Base-by-base conservation (phyloP, 2,113 vertebrate genomes). In the Morone chrysops region DNA sequence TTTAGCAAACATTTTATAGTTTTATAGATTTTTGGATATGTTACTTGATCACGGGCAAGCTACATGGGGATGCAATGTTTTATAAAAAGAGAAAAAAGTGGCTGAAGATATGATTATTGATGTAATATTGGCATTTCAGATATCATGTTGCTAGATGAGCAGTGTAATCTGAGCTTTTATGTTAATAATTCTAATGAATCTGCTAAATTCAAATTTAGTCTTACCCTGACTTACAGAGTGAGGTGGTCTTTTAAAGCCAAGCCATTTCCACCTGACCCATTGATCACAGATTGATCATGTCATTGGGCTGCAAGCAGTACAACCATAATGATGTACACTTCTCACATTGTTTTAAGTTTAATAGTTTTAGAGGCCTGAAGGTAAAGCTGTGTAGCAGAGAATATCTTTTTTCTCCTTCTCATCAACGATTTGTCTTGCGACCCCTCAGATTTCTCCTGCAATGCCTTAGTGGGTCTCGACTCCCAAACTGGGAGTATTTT, bases 51-150 rank as follows among this genome's bases (percentile, higher is more conserved):
- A 11, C 31, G 47, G 31, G 47, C 14, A 11, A 47, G 14, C 41
- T 25, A 4, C 5, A 12, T 38, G 9, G 8, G 4, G 16, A 3
- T 8, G 1, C n/a, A n/a, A 3, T 0, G 4, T 1, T 38, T 17
- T 18, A 50, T 63, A 63, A 43, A 14, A 16, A 43, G 31, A 43
- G 36, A 70, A 14, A 43, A 70, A 8, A n/a, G 83, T 38, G 18
- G 0, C 57, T 43, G 13, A 36, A 68, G n/a, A 10, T 11, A 11
- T 17, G 54, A 61, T 47, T 47, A 18, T 38, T 25, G 11, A n/a
- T 57, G 20, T n/a, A 20, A 20, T 45, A n/a, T 9, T 11, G 4
- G 5, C 18, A 45, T 40, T 65, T 75, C 45, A 53, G 17, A 50
- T 50, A 10, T 50, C 18, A n/a, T 14, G 22, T 18, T 43, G 36